Evolutionary conservation across 1,140 invertebrate species (phyloP), one percentile per base, ranked within the genome.

Genomic region (Centruroides vittatus): DNA sequence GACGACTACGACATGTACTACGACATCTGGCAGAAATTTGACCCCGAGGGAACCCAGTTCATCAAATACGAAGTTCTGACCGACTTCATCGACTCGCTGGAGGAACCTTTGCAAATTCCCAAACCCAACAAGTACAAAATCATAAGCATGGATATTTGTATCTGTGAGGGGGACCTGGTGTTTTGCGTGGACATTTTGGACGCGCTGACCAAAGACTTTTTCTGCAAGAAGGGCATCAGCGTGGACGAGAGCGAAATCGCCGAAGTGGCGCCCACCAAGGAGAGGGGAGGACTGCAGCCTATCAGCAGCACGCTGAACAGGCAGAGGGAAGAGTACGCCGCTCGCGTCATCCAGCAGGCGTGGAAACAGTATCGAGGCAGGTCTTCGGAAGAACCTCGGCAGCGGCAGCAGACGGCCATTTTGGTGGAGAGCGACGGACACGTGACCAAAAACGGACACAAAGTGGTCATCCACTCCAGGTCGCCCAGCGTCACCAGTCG

Each of bases 1-100:
- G 94, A 98, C 76, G 95, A 98, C 74, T 98, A 98, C 78, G 95
- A 98, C 73, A 96, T 98, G 92, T 98, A 96, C 77, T 98, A 98
- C 73, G 94, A 98, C 77, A 95, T 97, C 67, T 98, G 95, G 95
- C 93, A 97, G 73, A 87, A 93, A 70, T 98, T 94, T 75, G 95
- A 98, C 77, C 93, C 94, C 0, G 89, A 97, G 70, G 94, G 94
- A 57, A 95, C 93, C 5, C 91, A 97, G 75, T 98, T 95, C 76
- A 96, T 98, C 68, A 81, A 84, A 54, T 93, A 96, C 76, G 85
- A 91, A 68, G 85, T 92, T 73, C 77, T 98, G 54, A 92, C 90
- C 0, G 91, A 96, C 67, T 96, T 98, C 78, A 76, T 98, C 54
- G 92, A 98, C 74, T 89, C 93, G 59, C 81, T 96, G 53, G 92